phyloP scores from a whole-genome alignment of 2,797 vertebrate species.

The Gymnoscopelus microlampas region DNA sequence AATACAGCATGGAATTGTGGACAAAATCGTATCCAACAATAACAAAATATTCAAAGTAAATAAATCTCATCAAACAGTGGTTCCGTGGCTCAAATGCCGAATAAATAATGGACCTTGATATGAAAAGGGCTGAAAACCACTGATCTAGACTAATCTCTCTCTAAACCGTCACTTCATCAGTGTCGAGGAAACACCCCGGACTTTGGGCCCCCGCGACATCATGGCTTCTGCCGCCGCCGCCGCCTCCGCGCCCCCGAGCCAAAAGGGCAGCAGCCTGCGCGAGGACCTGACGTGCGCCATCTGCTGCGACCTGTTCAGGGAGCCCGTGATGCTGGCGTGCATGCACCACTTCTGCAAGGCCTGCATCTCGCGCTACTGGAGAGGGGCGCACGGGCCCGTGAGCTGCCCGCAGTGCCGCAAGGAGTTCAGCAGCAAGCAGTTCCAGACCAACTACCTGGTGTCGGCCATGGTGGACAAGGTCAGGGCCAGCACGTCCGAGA shows the following conservation, averaged over 20 bases:
- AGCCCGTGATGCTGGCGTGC: conserved; percentile 90
- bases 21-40: too few species aligned
- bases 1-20: too few species aligned
- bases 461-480: conserved; percentile 88
- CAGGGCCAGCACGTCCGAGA: conserved; percentile 67
- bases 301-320: conserved; percentile 87
- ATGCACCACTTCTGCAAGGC: conserved; percentile 90
- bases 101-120: too few species aligned
- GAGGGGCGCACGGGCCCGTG: conserved; percentile 54
- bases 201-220: not conserved
- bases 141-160: not conserved
- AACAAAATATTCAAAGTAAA: too few species aligned
- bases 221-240: conserved; percentile 52
- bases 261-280: conserved; percentile 68
- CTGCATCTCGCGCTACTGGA: conserved; percentile 88
- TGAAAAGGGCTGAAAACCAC: too few species aligned
- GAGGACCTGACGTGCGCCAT: conserved; percentile 91
- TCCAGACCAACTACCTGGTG: conserved; percentile 88
- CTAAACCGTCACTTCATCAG: conserved; percentile 43
- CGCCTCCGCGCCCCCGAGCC: conserved; percentile 30
- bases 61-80: too few species aligned
- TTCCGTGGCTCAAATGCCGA: too few species aligned
- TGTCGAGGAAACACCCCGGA: not conserved
- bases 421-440: conserved; percentile 76
- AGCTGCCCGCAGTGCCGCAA: conserved; percentile 88